phyloP scores from a whole-genome alignment of 2,113 vertebrate species.

The Plotosus lineatus region DNA sequence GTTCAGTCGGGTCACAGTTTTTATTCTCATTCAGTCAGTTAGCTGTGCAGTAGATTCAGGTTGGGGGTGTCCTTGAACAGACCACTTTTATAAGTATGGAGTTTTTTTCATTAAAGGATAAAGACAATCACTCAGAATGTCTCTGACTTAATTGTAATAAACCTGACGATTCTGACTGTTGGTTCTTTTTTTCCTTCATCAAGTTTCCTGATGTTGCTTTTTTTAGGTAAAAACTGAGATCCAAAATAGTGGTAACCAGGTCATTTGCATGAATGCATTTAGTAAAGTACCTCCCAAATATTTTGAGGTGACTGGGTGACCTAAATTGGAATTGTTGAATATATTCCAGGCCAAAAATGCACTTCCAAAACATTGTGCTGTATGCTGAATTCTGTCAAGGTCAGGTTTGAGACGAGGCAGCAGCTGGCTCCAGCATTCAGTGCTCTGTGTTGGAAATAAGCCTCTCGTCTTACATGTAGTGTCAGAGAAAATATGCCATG shows the following conservation, averaged over 20 bases:
- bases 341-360: neutral
- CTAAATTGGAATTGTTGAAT: conserved; percentile 12
- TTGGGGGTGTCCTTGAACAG: neutral
- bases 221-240: neutral
- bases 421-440: conserved; percentile 35
- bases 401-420: conserved; percentile 25
- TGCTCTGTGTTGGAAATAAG: conserved; percentile 19
- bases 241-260: neutral
- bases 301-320: neutral
- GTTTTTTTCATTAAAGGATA: neutral
- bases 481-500: conserved; percentile 36
- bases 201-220: neutral
- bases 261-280: neutral
- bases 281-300: neutral
- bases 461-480: conserved; percentile 50
- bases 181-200: neutral
- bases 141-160: neutral
- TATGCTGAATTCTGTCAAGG: neutral
- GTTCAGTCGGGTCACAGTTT: neutral
- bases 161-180: neutral
- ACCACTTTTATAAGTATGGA: neutral
- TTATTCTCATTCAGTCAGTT: neutral
- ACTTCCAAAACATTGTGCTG: neutral
- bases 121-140: neutral
- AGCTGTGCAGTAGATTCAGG: neutral